Percentiles rank a stretch among this genome's conserved stretches.
Evolutionary conservation across 2,113 vertebrate species (phyloP).

Genomic region (Nerophis ophidion): DNA sequence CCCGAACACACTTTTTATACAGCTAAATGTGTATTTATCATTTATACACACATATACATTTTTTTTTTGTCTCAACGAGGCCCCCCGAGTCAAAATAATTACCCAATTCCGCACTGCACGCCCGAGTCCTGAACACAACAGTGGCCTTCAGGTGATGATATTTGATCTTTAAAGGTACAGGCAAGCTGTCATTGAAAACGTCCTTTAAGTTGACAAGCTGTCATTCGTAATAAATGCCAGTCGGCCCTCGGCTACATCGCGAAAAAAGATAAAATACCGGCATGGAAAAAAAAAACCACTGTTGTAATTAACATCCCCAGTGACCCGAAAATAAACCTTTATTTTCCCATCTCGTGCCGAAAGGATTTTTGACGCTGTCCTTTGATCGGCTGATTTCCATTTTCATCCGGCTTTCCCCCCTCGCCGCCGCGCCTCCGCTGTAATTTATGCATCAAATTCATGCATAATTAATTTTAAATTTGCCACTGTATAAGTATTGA

Average conservation of each 20-base stretch:
- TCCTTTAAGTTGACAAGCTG: slow-evolving; percentile 67
- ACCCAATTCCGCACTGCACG: background rate
- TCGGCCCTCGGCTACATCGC: slow-evolving; percentile 59
- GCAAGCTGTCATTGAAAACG: slow-evolving; percentile 67
- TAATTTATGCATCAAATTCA: slow-evolving; percentile 78
- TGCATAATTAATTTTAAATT: slow-evolving; percentile 80
- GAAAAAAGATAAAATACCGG: slow-evolving; percentile 16
- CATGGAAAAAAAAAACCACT: slow-evolving; percentile 61
- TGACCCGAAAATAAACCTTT: slow-evolving; percentile 80
- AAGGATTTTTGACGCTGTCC: slow-evolving; percentile 63
- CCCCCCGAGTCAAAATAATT: too few relatives aligned
- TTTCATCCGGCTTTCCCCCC: slow-evolving; percentile 44
- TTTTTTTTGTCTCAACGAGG: too few relatives aligned
- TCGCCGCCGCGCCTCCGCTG: slow-evolving; percentile 26
- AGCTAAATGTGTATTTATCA: too few relatives aligned
- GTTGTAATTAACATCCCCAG: slow-evolving; percentile 86
- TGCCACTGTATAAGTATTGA: slow-evolving; percentile 70
- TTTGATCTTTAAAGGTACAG: slow-evolving; percentile 46
- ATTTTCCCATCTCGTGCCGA: slow-evolving; percentile 61
- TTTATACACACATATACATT: too few relatives aligned
- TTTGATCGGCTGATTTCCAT: slow-evolving; percentile 72
- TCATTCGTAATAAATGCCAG: slow-evolving; percentile 77
- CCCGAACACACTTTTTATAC: too few relatives aligned
- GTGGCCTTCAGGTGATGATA: slow-evolving; percentile 24
- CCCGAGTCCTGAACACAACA: slow-evolving; percentile 31